phyloP scores from a whole-genome alignment of 2,797 vertebrate species.

The Vultur gryphus region DNA sequence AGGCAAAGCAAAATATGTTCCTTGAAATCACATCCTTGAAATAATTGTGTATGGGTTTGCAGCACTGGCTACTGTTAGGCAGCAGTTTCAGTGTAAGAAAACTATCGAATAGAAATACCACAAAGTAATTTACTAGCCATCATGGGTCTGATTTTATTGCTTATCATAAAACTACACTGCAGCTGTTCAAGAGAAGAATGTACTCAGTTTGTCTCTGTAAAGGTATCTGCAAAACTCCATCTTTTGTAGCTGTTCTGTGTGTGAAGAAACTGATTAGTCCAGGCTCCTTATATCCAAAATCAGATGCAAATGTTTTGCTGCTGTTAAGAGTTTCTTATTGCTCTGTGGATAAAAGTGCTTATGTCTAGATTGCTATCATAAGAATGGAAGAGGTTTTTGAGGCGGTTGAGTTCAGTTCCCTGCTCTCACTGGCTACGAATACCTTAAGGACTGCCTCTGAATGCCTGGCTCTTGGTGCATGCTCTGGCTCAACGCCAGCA shows the following conservation, averaged over 20 bases:
- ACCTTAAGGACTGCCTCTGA: not conserved
- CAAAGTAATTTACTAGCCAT: slow-evolving; percentile 13
- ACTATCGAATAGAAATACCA: not conserved
- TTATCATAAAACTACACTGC: not conserved
- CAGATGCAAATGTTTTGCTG: not conserved
- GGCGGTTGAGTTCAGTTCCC: not conserved
- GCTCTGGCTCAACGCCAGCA: not conserved
- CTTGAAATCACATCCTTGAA: not conserved
- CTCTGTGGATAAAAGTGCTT: not conserved
- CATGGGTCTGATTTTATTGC: not conserved
- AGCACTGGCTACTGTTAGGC: not conserved
- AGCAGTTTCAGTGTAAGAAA: not conserved
- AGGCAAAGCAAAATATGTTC: not conserved
- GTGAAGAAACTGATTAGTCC: not conserved
- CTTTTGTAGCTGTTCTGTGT: not conserved
- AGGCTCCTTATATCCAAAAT: not conserved
- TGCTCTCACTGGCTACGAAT: not conserved
- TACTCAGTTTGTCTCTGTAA: not conserved
- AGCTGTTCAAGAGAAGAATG: not conserved
- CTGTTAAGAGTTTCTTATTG: not conserved
- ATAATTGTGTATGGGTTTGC: not conserved
- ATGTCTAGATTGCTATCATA: not conserved
- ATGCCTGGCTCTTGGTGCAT: not conserved
- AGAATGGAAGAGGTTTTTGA: not conserved
- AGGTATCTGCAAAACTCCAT: not conserved